These are phyloP conservation scores for Nasonovia ribisnigri DNA, from an alignment of 2,888 invertebrate genomes.

Conservation along the genomic window DNA sequence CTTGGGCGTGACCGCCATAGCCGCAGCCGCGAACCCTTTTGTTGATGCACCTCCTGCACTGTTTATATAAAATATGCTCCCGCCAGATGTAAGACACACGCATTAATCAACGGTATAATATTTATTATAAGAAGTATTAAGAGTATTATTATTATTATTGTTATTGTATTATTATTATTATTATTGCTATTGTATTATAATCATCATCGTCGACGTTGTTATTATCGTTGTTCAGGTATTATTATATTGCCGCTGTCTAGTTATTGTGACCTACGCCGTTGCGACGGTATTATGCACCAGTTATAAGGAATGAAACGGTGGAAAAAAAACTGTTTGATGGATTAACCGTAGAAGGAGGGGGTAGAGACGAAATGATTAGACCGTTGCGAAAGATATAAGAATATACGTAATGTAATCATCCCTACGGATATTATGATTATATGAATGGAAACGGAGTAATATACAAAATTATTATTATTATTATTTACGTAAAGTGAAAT, in stretches of 20 bases:
- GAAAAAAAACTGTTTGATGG: neutral
- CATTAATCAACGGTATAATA: slow-evolving; percentile 31
- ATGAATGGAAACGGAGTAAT: neutral
- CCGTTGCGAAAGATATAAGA: neutral
- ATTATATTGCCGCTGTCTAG: neutral
- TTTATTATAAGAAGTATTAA: neutral
- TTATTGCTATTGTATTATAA: neutral
- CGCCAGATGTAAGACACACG: slow-evolving; percentile 44
- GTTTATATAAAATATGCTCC: neutral
- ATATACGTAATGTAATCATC: neutral
- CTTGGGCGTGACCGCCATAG: slow-evolving; percentile 46
- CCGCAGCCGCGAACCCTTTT: slow-evolving; percentile 35
- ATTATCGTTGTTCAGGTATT: neutral
- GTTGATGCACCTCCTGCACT: neutral
- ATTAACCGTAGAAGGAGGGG: neutral
- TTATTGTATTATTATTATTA: neutral
- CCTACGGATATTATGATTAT: neutral
- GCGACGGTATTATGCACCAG: neutral
- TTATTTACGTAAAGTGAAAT: neutral
- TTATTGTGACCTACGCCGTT: neutral
- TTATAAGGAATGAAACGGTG: neutral
- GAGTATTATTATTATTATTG: too few relatives aligned
- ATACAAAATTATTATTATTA: neutral
- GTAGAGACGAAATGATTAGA: neutral
- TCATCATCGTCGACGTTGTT: neutral